A percentile compares a stretch with the other conserved stretches of the same genome.
Evolutionary conservation across 2,888 invertebrate species (phyloP).

Genomic region (Lithophane leautieri): DNA sequence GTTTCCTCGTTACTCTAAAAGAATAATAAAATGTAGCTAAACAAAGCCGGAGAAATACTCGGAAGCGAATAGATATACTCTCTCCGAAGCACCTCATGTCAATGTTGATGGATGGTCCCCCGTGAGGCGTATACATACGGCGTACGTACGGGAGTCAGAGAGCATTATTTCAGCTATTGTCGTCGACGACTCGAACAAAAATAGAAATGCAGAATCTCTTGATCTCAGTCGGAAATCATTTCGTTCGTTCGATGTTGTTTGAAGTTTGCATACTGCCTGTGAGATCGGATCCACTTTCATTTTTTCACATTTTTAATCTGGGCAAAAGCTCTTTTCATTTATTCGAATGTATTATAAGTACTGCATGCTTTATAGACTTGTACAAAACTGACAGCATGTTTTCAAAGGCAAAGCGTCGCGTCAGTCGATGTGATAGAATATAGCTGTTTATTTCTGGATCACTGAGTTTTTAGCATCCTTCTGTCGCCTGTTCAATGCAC

Average conservation of each 20-base stretch:
- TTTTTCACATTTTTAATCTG: slow-evolving; percentile 26
- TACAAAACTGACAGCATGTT: not conserved
- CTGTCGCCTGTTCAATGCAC: not conserved
- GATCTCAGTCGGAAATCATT: slow-evolving; percentile 59
- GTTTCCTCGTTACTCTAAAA: slow-evolving; percentile 9
- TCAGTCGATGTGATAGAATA: not conserved
- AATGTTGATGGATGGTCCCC: slow-evolving; percentile 66
- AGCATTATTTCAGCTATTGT: slow-evolving; percentile 59
- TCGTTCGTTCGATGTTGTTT: slow-evolving; percentile 52
- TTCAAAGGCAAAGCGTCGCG: not conserved
- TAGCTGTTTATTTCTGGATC: not conserved
- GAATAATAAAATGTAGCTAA: slow-evolving; percentile 37
- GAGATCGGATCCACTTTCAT: slow-evolving; percentile 24
- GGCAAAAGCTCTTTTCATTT: slow-evolving; percentile 37
- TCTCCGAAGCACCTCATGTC: slow-evolving; percentile 65
- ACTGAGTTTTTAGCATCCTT: slow-evolving; percentile 1
- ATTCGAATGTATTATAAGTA: slow-evolving; percentile 15
- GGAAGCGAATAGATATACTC: slow-evolving; percentile 64
- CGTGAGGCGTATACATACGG: slow-evolving; percentile 33
- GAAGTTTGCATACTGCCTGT: slow-evolving; percentile 43
- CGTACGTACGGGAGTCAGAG: slow-evolving; percentile 16
- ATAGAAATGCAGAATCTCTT: slow-evolving; percentile 59
- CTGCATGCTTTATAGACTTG: slow-evolving; percentile 23
- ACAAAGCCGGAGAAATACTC: slow-evolving; percentile 59
- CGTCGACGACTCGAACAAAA: slow-evolving; percentile 44